These are phyloP conservation scores for Calvadosia cruxmelitensis DNA, from an alignment of 30 jellyfish, hydroid and myxozoan genomes.

Conservation along the genomic window DNA sequence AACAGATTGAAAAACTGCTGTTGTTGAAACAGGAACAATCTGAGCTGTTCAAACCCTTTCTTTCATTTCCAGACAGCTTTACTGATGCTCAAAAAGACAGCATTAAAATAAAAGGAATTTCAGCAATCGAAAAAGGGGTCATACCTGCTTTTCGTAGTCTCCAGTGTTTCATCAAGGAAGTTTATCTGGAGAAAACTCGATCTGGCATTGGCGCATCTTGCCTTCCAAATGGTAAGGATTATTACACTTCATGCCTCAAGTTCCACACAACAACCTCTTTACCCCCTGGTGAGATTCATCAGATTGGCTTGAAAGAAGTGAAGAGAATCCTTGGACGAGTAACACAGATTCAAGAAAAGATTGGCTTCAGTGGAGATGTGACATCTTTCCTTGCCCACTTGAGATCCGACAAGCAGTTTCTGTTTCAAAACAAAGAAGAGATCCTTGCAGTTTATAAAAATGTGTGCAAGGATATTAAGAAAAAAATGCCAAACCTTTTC, in stretches of 20 bases:
- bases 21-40: conserved; percentile 27
- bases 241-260: conserved; percentile 57
- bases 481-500: conserved; percentile 20
- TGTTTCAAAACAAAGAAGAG: conserved; percentile 38
- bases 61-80: conserved; percentile 17
- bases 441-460: conserved; percentile 35
- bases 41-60: conserved; percentile 36
- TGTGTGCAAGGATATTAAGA: conserved; percentile 20
- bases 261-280: conserved; percentile 73
- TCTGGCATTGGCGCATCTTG: conserved; percentile 23
- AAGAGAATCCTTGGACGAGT: conserved; percentile 45
- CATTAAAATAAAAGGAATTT: conserved; percentile 20
- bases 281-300: conserved; percentile 58
- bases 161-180: conserved; percentile 13
- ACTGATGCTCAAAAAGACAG: conserved; percentile 9
- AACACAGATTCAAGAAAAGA: conserved; percentile 28
- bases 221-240: conserved; percentile 47
- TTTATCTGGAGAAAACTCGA: conserved; percentile 43
- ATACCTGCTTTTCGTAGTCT: conserved; percentile 25
- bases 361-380: conserved; percentile 48
- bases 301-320: conserved; percentile 57
- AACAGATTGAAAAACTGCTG: conserved; percentile 10
- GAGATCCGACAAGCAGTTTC: conserved; percentile 42
- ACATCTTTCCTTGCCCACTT: conserved; percentile 27
- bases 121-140: conserved; percentile 13